These are phyloP conservation scores for Accipiter cooperii DNA, from an alignment of 2,113 vertebrate genomes.

Conservation along the genomic window DNA sequence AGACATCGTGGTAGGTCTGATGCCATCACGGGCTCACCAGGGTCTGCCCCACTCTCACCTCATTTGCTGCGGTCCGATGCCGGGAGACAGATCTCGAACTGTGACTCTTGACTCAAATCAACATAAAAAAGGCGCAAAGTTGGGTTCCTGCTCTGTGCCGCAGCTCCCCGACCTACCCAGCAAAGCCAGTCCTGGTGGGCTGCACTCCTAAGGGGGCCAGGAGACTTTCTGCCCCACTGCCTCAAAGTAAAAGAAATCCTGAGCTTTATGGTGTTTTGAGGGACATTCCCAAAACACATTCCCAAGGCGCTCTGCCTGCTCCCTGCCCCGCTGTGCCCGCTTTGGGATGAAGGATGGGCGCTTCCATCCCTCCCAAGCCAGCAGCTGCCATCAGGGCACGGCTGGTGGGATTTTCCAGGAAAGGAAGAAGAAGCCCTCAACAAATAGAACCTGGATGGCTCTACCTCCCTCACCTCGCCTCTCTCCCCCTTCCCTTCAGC, in stretches of 20 bases:
- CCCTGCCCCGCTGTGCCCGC: accelerated
- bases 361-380: not conserved
- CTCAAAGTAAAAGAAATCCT: not conserved
- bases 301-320: not conserved
- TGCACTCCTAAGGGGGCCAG: not conserved
- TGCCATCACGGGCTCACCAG: not conserved
- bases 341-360: accelerated
- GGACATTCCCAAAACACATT: not conserved
- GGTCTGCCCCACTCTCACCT: not conserved
- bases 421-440: not conserved
- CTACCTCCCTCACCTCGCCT: not conserved
- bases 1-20: not conserved
- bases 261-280: not conserved
- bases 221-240: not conserved
- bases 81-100: not conserved
- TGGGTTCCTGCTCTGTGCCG: accelerated
- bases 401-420: not conserved
- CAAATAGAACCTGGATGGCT: not conserved
- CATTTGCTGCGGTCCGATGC: not conserved
- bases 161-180: accelerated
- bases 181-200: accelerated
- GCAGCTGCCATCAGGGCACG: not conserved
- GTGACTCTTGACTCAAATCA: accelerated
- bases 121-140: not conserved
- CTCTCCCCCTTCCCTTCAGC: not conserved